phyloP scores from a whole-genome alignment of 2,797 vertebrate species.

The Knipowitschia caucasica region DNA sequence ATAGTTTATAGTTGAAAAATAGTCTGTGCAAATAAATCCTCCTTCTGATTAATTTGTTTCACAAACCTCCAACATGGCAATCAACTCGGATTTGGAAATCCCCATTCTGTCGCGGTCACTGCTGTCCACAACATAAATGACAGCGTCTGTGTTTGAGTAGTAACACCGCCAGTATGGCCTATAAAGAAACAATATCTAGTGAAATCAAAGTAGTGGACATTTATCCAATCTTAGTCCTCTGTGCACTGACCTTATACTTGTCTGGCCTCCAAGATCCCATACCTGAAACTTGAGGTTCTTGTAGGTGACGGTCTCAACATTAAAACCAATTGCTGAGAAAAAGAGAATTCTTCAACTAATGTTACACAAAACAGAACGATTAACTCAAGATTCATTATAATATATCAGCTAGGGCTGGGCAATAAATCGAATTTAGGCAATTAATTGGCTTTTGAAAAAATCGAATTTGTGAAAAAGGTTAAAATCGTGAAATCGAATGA shows the following conservation, averaged over 20 bases:
- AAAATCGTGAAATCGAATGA: too few species aligned
- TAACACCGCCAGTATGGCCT: slow-evolving; percentile 99
- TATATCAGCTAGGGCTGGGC: too few species aligned
- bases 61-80: slow-evolving; percentile 95
- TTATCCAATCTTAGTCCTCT: background rate
- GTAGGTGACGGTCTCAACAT: slow-evolving; percentile 94
- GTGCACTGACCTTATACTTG: slow-evolving; percentile 88
- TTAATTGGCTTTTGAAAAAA: too few species aligned
- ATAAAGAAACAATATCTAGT: background rate
- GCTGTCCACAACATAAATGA: slow-evolving; percentile 98
- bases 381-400: too few species aligned
- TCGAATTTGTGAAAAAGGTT: too few species aligned
- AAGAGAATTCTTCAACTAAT: background rate
- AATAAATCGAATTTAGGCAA: background rate
- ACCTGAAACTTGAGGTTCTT: slow-evolving; percentile 98
- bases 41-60: too few species aligned
- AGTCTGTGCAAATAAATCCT: too few species aligned
- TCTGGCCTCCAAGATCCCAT: slow-evolving; percentile 98
- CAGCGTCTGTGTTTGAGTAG: slow-evolving; percentile 97
- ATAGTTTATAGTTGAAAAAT: too few species aligned
- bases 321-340: slow-evolving; percentile 93
- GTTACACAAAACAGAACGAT: background rate
- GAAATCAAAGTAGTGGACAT: background rate
- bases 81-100: slow-evolving; percentile 96
- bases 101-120: slow-evolving; percentile 97